A percentile compares a stretch with the other conserved stretches of the same genome.
phyloP scores from a whole-genome alignment of 2,797 vertebrate species.

The Anomalospiza imberbis region DNA sequence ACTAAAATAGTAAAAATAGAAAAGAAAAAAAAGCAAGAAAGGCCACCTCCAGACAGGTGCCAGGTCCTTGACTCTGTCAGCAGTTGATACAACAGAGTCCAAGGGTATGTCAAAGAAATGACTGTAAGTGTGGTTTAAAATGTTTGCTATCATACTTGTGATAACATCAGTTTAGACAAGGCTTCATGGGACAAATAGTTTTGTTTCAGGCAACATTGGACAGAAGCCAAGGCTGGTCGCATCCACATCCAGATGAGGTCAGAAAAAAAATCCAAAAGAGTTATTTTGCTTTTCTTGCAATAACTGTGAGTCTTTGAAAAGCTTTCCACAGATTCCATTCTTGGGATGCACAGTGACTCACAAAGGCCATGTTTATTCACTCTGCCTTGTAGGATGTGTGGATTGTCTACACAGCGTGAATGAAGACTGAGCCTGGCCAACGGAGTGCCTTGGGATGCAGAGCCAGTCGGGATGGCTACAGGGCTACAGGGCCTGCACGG shows the following conservation, averaged over 20 bases:
- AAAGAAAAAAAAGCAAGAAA: neutral
- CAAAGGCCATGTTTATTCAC: neutral
- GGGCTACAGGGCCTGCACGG: accelerated
- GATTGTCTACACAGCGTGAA: neutral
- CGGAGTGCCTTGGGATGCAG: neutral
- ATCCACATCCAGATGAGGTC: neutral
- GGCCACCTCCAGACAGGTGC: neutral
- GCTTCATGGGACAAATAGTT: neutral
- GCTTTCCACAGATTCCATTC: neutral
- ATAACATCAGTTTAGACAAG: neutral
- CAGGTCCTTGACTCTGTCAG: slow-evolving; percentile 13
- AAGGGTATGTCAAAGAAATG: neutral
- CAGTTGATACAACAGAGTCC: neutral
- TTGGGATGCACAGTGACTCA: neutral
- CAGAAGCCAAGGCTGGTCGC: neutral
- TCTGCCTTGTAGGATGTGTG: neutral
- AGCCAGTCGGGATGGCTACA: neutral
- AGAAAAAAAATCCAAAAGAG: neutral
- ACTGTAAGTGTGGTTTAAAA: neutral
- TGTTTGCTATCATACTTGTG: neutral
- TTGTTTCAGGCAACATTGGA: neutral
- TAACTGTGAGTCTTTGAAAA: neutral
- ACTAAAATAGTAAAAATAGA: neutral
- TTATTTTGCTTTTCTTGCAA: neutral
- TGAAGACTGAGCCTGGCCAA: neutral